phyloP scores from a whole-genome alignment of 2,113 vertebrate species.

The Ctenodactylus gundi region DNA sequence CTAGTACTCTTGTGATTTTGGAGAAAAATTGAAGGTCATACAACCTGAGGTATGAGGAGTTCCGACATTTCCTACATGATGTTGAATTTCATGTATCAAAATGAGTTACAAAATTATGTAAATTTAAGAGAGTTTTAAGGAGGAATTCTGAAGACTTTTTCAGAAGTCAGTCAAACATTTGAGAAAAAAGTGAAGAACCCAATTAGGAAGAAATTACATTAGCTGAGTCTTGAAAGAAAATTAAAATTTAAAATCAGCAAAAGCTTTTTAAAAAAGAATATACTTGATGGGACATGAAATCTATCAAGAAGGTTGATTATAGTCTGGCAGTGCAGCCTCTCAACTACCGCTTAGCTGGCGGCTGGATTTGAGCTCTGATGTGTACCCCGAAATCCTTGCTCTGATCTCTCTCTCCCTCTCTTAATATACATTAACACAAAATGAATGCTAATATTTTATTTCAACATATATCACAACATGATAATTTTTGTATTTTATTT shows the following conservation, averaged over 20 bases:
- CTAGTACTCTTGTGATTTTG: not conserved
- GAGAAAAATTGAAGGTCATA: not conserved
- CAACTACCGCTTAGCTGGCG: not conserved
- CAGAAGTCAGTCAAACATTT: slow-evolving; percentile 43
- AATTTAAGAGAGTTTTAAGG: not conserved
- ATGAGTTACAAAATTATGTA: not conserved
- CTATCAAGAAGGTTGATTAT: not conserved
- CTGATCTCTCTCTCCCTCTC: not conserved
- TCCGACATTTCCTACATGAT: not conserved
- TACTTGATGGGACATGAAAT: not conserved
- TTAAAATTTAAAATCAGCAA: slow-evolving; percentile 31
- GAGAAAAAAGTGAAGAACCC: not conserved
- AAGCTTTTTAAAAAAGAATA: not conserved
- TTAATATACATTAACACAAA: not conserved
- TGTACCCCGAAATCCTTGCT: not conserved
- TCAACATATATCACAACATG: not conserved
- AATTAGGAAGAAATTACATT: slow-evolving; percentile 26
- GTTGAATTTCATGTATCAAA: not conserved
- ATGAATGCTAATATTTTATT: not conserved
- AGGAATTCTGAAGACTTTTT: slow-evolving; percentile 30
- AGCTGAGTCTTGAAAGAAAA: not conserved
- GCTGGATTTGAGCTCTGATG: not conserved
- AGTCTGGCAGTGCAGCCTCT: not conserved
- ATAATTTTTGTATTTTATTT: not conserved
- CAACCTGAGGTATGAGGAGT: not conserved